Evolutionary conservation across 2,888 invertebrate species (phyloP).

Genomic region (Hyles lineata): DNA sequence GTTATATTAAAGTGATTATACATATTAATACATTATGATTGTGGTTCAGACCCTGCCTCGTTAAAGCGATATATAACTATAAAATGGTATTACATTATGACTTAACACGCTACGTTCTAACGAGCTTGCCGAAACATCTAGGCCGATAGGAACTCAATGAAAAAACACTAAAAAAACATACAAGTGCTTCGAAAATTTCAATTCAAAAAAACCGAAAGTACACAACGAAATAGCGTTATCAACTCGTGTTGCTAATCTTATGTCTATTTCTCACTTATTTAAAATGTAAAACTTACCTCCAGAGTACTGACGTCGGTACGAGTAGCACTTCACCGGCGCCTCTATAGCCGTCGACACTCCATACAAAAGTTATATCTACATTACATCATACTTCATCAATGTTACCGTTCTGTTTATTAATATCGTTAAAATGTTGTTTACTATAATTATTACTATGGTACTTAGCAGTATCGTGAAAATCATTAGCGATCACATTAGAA

Average conservation of each 20-base stretch:
- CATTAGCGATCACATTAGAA: slow-evolving; percentile 31
- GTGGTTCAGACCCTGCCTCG: slow-evolving; percentile 83
- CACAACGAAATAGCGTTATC: slow-evolving; percentile 44
- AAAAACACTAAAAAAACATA: slow-evolving; percentile 46
- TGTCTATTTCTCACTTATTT: slow-evolving; percentile 73
- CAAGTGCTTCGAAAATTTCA: slow-evolving; percentile 57
- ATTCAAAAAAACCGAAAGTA: slow-evolving; percentile 23
- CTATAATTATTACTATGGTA: slow-evolving; percentile 23
- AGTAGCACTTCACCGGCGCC: slow-evolving; percentile 44
- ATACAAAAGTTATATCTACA: slow-evolving; percentile 21
- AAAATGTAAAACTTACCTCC: slow-evolving; percentile 71
- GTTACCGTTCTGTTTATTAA: slow-evolving; percentile 25
- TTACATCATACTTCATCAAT: slow-evolving; percentile 22
- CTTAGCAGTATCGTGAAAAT: slow-evolving; percentile 23
- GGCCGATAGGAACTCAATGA: slow-evolving; percentile 82
- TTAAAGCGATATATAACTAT: slow-evolving; percentile 78
- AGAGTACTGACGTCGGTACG: slow-evolving; percentile 54
- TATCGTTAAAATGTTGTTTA: slow-evolving; percentile 18
- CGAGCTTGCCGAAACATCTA: slow-evolving; percentile 51
- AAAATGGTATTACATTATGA: slow-evolving; percentile 62
- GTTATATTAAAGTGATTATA: slow-evolving; percentile 60
- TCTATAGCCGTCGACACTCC: slow-evolving; percentile 40
- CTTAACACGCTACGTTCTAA: slow-evolving; percentile 27
- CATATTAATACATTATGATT: slow-evolving; percentile 67
- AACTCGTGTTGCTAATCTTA: slow-evolving; percentile 50